Percentiles rank a stretch among this genome's conserved stretches.
phyloP scores from a whole-genome alignment of 2,113 vertebrate species.

The Nicator chloris region DNA sequence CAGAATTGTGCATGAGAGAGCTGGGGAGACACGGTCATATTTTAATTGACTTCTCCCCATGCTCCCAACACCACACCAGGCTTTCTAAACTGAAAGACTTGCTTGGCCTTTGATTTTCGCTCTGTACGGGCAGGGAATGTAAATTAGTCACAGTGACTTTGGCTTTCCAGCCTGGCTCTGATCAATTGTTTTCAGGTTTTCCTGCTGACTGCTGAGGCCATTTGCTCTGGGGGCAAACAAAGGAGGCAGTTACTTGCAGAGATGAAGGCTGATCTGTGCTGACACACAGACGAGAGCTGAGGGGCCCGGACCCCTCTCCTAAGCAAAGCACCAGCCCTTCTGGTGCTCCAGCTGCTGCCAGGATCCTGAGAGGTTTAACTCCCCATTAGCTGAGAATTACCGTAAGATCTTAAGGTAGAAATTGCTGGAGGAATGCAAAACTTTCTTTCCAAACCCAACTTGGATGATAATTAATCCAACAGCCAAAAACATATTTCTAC shows the following conservation, averaged over 20 bases:
- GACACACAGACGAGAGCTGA: background rate
- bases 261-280: constrained; percentile 44
- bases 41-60: constrained; percentile 14
- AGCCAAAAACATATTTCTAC: background rate
- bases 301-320: background rate
- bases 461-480: background rate
- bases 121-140: constrained; percentile 14
- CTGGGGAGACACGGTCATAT: background rate
- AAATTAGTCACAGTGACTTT: constrained; percentile 37
- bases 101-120: background rate
- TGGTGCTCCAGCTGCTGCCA: background rate
- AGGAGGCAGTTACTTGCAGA: constrained; percentile 31
- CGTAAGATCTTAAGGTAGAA: background rate
- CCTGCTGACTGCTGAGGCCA: constrained; percentile 9
- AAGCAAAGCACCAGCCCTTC: background rate
- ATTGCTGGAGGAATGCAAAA: background rate
- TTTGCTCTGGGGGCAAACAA: constrained; percentile 13
- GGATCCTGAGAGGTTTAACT: background rate
- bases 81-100: constrained; percentile 1
- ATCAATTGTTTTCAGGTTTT: constrained; percentile 49
- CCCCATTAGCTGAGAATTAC: background rate
- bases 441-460: background rate
- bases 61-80: background rate
- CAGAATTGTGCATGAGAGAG: background rate
- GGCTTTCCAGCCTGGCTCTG: constrained; percentile 28